Conservation (phyloP, 1,140 invertebrate genomes). For the Drosophila leontia region DNA sequence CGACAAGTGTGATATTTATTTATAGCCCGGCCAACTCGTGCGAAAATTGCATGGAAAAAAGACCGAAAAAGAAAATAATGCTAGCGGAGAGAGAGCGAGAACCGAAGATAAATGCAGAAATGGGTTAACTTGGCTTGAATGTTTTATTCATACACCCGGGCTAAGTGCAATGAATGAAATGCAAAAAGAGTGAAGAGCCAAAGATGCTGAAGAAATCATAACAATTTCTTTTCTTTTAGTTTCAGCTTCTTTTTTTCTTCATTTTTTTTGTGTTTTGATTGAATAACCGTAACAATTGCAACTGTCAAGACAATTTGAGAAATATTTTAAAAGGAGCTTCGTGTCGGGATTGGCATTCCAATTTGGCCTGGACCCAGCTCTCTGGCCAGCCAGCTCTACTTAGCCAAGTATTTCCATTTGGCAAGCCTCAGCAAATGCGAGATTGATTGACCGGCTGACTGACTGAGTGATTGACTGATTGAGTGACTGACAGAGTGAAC, state of each 20-base stretch:
- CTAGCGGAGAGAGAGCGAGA: slow-evolving; percentile 12
- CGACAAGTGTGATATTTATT: slow-evolving; percentile 77
- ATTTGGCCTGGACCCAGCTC: slow-evolving; percentile 34
- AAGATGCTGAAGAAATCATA: slow-evolving; percentile 50
- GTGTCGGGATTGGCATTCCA: slow-evolving; percentile 51
- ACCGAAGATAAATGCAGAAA: slow-evolving; percentile 70
- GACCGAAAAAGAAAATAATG: slow-evolving; percentile 4
- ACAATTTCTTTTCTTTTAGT: slow-evolving; percentile 47
- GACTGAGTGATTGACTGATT: slow-evolving; percentile 15
- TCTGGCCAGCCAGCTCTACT: slow-evolving; percentile 25
- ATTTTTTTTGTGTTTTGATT: slow-evolving; percentile 10
- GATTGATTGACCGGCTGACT: slow-evolving; percentile 27
- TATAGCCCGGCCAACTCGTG: slow-evolving; percentile 62
- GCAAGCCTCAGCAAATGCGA: slow-evolving; percentile 18
- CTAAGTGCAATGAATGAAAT: slow-evolving; percentile 63
- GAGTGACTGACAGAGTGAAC: slow-evolving; percentile 33
- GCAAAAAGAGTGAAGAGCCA: slow-evolving; percentile 4
- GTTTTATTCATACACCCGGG: slow-evolving; percentile 65
- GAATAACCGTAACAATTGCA: slow-evolving; percentile 56
- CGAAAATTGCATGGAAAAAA: slow-evolving; percentile 38
- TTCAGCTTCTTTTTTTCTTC: neutral
- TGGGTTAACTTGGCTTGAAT: slow-evolving; percentile 69
- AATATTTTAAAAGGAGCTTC: slow-evolving; percentile 57
- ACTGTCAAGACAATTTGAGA: slow-evolving; percentile 73
- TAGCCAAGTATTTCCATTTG: slow-evolving; percentile 51